Evolutionary conservation across 2,113 vertebrate genomes (phyloP).

Genomic region (Ophthalmolycus amberensis): DNA sequence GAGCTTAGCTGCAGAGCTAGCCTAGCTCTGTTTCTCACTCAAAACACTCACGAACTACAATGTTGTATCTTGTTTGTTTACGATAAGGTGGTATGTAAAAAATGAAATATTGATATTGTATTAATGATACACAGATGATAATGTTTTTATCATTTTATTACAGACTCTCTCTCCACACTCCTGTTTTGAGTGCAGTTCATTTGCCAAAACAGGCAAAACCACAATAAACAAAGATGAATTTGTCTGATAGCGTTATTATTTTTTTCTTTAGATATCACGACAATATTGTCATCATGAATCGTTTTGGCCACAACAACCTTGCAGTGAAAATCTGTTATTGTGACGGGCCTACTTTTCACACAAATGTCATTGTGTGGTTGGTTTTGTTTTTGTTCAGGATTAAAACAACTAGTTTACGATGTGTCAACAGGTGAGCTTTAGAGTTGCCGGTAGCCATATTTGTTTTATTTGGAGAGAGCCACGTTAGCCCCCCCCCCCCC

Average conservation of each 20-base stretch:
- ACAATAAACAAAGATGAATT: not conserved
- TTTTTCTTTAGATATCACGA: not conserved
- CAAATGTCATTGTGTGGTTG: not conserved
- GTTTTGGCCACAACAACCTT: not conserved
- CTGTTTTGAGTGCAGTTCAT: not conserved
- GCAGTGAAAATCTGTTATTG: not conserved
- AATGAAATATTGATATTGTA: not conserved
- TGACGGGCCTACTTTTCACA: not conserved
- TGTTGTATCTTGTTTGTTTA: not conserved
- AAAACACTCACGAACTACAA: not conserved
- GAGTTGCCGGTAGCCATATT: not conserved
- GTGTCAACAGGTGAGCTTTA: not conserved
- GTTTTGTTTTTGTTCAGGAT: not conserved
- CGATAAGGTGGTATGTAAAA: not conserved
- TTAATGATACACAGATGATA: not conserved
- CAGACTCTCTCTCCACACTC: not conserved
- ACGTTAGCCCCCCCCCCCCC: not conserved
- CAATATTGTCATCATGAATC: not conserved
- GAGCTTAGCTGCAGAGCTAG: not conserved
- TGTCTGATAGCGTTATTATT: not conserved
- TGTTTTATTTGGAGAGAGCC: not conserved
- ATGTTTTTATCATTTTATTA: not conserved
- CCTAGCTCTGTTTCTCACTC: not conserved
- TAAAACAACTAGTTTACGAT: not conserved
- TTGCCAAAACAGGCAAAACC: not conserved